Evolutionary conservation across 2,888 invertebrate genomes (phyloP).

Genomic region (Sinodicranocentrus sp.): DNA sequence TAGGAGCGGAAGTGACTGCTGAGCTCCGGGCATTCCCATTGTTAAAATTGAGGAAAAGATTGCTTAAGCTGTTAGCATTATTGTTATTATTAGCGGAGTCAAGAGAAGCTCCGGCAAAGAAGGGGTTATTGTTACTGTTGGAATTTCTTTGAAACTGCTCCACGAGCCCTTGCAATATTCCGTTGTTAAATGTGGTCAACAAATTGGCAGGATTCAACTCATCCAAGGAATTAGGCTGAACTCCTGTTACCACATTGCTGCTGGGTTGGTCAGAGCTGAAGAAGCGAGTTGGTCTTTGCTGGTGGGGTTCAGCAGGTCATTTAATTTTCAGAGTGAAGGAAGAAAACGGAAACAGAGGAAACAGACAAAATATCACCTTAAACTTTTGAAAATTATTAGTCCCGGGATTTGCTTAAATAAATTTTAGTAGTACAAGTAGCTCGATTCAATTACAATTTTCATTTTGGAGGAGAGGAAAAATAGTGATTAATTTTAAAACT

Average conservation of each 20-base stretch:
- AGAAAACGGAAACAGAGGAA: constrained; percentile 14
- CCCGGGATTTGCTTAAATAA: no score
- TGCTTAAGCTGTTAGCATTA: constrained; percentile 42
- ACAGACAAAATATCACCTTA: constrained; percentile 10
- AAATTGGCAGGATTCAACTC: constrained; percentile 72
- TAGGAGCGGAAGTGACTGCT: neutral
- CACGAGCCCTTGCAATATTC: constrained; percentile 75
- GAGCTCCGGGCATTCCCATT: constrained; percentile 30
- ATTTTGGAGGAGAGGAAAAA: no score
- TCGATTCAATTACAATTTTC: no score
- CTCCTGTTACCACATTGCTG: neutral
- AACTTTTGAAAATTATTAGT: neutral
- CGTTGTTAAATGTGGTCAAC: constrained; percentile 73
- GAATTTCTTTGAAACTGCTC: constrained; percentile 70
- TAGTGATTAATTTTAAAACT: no score
- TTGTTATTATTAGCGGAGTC: neutral
- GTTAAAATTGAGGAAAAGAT: constrained; percentile 43
- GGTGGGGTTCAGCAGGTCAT: neutral
- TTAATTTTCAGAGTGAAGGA: constrained; percentile 2
- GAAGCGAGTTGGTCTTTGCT: constrained; percentile 57
- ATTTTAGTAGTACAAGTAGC: no score
- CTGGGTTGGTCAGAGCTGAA: constrained; percentile 26
- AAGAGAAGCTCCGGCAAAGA: constrained; percentile 27
- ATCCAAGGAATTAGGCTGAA: constrained; percentile 42
- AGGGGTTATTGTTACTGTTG: constrained; percentile 9